Percentiles rank a stretch among this genome's conserved stretches.
These are phyloP conservation scores for Portunus trituberculatus DNA, from an alignment of 1,140 invertebrate genomes.

Conservation along the genomic window DNA sequence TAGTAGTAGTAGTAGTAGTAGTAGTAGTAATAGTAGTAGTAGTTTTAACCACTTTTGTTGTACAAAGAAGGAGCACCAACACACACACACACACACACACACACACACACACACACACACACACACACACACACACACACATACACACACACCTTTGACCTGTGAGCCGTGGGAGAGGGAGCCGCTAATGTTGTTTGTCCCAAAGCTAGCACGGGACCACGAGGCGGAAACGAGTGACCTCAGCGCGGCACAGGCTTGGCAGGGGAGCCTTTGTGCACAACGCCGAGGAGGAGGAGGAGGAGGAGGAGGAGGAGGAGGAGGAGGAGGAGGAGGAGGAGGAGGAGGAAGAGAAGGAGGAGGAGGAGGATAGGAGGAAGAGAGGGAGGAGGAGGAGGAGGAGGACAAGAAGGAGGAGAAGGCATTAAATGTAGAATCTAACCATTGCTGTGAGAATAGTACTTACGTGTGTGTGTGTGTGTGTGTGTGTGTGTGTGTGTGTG, in stretches of 20 bases:
- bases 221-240: background rate
- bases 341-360: background rate
- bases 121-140: background rate
- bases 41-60: too few relatives aligned
- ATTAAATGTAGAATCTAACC: background rate
- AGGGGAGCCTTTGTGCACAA: background rate
- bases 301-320: conserved; percentile 26
- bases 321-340: background rate
- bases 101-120: background rate
- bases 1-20: too few relatives aligned
- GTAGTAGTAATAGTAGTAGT: too few relatives aligned
- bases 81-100: background rate
- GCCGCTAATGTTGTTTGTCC: background rate
- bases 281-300: background rate
- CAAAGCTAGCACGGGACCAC: background rate
- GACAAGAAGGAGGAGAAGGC: background rate
- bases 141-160: background rate
- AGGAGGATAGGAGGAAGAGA: background rate
- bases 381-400: background rate
- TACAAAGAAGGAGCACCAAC: background rate
- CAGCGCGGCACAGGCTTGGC: background rate
- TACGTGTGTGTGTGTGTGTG: too few relatives aligned
- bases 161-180: background rate
- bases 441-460: too few relatives aligned
- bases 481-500: too few relatives aligned